Conservation (phyloP, 2,113 vertebrate genomes). For the Anhinga rufa region DNA sequence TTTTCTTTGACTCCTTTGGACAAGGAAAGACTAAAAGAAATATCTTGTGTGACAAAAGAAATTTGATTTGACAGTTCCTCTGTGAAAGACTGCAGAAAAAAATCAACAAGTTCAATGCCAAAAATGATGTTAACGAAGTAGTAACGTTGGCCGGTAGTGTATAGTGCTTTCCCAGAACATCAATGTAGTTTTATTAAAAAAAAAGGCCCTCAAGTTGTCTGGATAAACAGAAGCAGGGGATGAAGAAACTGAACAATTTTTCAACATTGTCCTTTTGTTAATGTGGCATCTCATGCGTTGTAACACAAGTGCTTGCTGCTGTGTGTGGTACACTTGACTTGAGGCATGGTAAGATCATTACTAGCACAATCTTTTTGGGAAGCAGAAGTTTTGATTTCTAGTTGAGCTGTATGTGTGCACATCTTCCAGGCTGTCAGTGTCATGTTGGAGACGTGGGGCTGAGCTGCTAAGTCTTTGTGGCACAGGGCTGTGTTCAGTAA, state of each 20-base stretch:
- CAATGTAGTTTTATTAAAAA: too few species aligned
- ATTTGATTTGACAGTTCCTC: neutral
- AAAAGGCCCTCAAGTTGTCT: rapidly evolving
- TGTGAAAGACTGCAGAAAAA: neutral
- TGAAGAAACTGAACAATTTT: neutral
- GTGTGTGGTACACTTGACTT: rapidly evolving
- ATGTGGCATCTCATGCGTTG: rapidly evolving
- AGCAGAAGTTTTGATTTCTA: neutral
- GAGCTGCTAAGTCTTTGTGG: neutral
- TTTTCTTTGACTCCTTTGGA: neutral
- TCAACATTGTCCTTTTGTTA: neutral
- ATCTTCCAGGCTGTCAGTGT: neutral
- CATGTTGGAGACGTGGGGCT: neutral
- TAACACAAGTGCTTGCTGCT: neutral
- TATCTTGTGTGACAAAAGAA: neutral
- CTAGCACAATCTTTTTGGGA: neutral
- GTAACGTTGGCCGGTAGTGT: neutral
- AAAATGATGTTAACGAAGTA: neutral
- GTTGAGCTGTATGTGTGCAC: neutral
- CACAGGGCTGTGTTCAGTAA: neutral
- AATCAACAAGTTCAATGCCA: neutral
- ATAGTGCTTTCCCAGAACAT: neutral
- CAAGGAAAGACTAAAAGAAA: neutral
- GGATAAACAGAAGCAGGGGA: neutral
- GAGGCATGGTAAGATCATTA: neutral